Base-by-base conservation (phyloP, 1,140 invertebrate species). In the Agraylea sexmaculata region DNA sequence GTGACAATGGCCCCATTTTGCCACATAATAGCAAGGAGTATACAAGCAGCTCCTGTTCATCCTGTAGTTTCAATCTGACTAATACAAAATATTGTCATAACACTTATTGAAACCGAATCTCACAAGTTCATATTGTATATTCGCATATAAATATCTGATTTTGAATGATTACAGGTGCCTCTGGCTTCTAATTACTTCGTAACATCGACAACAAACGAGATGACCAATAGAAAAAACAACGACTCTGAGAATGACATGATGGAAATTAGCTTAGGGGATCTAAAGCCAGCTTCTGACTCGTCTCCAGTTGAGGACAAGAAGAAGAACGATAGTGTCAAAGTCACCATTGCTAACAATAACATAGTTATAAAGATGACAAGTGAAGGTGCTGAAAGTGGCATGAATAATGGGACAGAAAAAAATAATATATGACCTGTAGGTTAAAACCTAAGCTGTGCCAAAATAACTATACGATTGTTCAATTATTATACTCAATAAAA, bases 201-300 rank as follows among this genome's bases (percentile, higher is more conserved):
- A 6, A 28, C n/a, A 2, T 21, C 39, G 10, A 16, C 20, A 4
- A 13, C 17, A 13, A 40, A 23, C 35, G 43, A 49, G 23, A 25
- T 13, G n/a, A 23, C 43, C 19, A 37, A 35, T 17, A 49, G 46
- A 32, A 35, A 23, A 17, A 30, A 6, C 12, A 37, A 40, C 30
- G 40, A 35, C 29, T 47, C 46, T 5, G 47, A 49, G 4, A 49
- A 49, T 15, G 47, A 49, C 29, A 43, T 42, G 30, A 43, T 45
- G 42, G 47, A 49, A 33, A 45, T 49, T 15, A 43, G 28, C 33
- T 16, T 49, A 4, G 37, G 13, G 8, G 47, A 45, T n/a, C n/a
- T n/a, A n/a, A n/a, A n/a, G n/a, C n/a, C n/a, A n/a, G n/a, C n/a
- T n/a, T n/a, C n/a, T n/a, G n/a, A n/a, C n/a, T n/a, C n/a, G n/a